Evolutionary conservation across 2,113 vertebrate genomes (phyloP).

Genomic region (Madoqua kirkii): DNA sequence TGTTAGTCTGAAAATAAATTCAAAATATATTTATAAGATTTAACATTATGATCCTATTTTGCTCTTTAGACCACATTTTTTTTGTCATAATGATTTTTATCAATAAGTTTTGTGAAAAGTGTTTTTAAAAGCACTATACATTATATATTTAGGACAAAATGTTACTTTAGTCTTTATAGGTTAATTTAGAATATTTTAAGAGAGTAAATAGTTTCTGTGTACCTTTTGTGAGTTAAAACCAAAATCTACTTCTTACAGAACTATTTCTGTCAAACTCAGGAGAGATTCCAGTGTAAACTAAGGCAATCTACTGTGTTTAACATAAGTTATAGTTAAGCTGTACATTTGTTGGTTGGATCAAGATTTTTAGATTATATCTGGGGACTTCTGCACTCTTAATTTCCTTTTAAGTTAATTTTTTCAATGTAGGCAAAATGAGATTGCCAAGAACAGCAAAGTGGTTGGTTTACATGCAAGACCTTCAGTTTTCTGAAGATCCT

Average conservation of each 20-base stretch:
- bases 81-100: not conserved
- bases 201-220: not conserved
- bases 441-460: not conserved
- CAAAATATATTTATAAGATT: not conserved
- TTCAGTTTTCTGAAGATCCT: conserved; percentile 22
- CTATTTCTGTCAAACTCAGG: not conserved
- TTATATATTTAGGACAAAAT: not conserved
- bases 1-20: not conserved
- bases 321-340: not conserved
- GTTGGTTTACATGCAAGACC: not conserved
- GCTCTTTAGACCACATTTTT: not conserved
- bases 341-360: not conserved
- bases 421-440: not conserved
- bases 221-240: not conserved
- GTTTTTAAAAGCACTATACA: not conserved
- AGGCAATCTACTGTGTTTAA: not conserved
- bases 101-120: not conserved
- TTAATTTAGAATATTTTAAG: not conserved
- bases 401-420: not conserved
- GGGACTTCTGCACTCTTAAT: not conserved
- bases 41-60: not conserved
- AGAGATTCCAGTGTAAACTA: not conserved
- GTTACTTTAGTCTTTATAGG: not conserved
- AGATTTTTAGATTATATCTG: not conserved
- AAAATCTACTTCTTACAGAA: not conserved